Base-by-base conservation (phyloP, 2,113 vertebrate genomes). In the Oenanthe melanoleuca region DNA sequence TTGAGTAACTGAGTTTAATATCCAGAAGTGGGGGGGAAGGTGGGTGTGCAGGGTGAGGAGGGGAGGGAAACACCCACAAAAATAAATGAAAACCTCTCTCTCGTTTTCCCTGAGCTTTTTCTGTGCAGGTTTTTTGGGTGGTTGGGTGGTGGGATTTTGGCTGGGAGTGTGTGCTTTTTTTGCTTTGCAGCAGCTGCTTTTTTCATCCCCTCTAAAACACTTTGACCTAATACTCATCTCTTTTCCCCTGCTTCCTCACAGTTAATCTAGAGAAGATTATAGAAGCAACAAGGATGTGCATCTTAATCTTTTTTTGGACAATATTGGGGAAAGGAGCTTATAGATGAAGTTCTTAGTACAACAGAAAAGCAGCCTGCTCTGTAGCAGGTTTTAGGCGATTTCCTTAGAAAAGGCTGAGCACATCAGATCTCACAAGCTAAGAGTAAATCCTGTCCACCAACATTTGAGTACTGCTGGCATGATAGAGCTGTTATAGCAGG, bases 181-280 rank as follows among this genome's bases (percentile, higher is more conserved):
- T 34, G 6, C 42, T 63, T 74, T 49, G 22, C 47, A 95, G 71
- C 70, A 73, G 52, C 53, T 81, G 71, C 19, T 72, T 60, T 78
- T 86, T 75, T 69, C 24, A 80, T 57, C 25, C 16, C 6, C 18
- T 49, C 55, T 83, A 85, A 55, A 87, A 64, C 2, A 3, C 22
- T 86, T 69, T 71, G 65, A 53, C 59, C 38, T 77, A 93, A 85
- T 52, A 84, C 25, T 70, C 50, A 42, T 53, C 52, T 84, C 42
- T 84, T 44, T 52, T 19, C 5, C 40, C 20, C 9, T 2, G 6
- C 33, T 53, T 42, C 25, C 52, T 64, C 78, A 40, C 9, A 72
- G 55, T 88, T 94, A 92, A 95, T 81, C 79, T 81, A 84, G 34
- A 63, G 34, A 65, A 85, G 73, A 96, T 93, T 85, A 70, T 42